Percentiles rank a stretch among this genome's conserved stretches.
Evolutionary conservation across 1,140 invertebrate genomes (phyloP).

Genomic region (Pseudachorutes palmiensis): DNA sequence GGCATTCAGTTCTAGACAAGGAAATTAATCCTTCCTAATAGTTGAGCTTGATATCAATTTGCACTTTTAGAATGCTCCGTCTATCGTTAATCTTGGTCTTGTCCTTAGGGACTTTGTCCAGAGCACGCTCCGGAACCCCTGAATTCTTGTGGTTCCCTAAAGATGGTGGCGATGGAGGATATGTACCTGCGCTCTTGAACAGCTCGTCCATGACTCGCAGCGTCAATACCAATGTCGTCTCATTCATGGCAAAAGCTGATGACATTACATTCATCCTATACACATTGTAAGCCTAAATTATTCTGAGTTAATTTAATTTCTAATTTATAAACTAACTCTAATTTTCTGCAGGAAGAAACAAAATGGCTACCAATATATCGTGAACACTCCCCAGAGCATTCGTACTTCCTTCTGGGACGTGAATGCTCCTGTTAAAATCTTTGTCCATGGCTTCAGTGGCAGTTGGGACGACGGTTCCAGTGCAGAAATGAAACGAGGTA

Average conservation of each 20-base stretch:
- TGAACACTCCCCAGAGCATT: conserved; percentile 6
- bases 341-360: background rate
- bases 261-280: conserved; percentile 25
- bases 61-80: background rate
- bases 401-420: conserved; percentile 16
- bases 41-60: background rate
- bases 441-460: conserved; percentile 29
- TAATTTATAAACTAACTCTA: background rate
- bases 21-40: background rate
- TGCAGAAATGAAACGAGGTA: conserved; percentile 11
- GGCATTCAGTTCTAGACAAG: background rate
- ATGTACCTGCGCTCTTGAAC: background rate
- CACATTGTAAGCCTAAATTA: conserved; percentile 18
- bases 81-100: background rate
- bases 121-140: background rate
- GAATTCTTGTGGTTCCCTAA: conserved; percentile 10
- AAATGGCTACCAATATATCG: background rate
- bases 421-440: conserved; percentile 28
- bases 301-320: background rate
- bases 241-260: conserved; percentile 1
- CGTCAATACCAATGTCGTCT: background rate
- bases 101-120: background rate
- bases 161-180: conserved; percentile 8
- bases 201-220: too few relatives aligned
- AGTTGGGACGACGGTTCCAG: conserved; percentile 5